Percentiles rank a stretch among this genome's conserved stretches.
These are phyloP conservation scores for Nebria salina DNA, from an alignment of 2,888 invertebrate genomes.

Conservation along the genomic window DNA sequence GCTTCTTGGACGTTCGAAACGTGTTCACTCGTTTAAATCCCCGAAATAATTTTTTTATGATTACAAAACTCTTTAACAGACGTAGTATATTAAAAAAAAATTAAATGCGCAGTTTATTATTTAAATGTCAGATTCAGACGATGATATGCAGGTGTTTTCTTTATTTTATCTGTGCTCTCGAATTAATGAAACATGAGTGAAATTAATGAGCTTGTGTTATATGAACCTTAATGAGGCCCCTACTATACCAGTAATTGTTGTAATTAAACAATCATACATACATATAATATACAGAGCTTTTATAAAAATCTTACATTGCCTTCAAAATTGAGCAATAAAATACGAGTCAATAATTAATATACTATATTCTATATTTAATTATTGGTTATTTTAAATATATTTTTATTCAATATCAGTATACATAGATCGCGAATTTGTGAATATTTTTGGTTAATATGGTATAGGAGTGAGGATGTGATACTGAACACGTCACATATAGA, in stretches of 20 bases:
- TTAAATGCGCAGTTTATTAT: not conserved
- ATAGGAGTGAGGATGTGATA: too few species aligned
- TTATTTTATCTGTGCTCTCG: not conserved
- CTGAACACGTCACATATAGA: too few species aligned
- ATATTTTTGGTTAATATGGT: too few species aligned
- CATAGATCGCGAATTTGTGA: too few species aligned
- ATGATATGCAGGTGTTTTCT: not conserved
- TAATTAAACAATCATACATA: conserved; percentile 13
- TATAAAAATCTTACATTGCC: not conserved
- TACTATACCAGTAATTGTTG: conserved; percentile 16
- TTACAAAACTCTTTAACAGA: too few species aligned
- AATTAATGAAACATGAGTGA: not conserved
- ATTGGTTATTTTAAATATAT: too few species aligned
- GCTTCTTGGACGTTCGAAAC: too few species aligned
- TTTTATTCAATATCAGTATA: too few species aligned
- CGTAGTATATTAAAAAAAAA: not conserved
- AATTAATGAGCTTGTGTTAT: not conserved
- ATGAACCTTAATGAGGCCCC: not conserved
- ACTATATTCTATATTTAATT: too few species aligned
- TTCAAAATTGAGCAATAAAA: not conserved
- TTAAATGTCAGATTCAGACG: not conserved
- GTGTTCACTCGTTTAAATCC: too few species aligned
- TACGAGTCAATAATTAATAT: not conserved
- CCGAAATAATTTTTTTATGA: too few species aligned
- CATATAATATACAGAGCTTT: not conserved